A percentile compares a stretch with the other conserved stretches of the same genome.
Conservation (phyloP, 2,888 invertebrate genomes). For the Blastobasis adustella region DNA sequence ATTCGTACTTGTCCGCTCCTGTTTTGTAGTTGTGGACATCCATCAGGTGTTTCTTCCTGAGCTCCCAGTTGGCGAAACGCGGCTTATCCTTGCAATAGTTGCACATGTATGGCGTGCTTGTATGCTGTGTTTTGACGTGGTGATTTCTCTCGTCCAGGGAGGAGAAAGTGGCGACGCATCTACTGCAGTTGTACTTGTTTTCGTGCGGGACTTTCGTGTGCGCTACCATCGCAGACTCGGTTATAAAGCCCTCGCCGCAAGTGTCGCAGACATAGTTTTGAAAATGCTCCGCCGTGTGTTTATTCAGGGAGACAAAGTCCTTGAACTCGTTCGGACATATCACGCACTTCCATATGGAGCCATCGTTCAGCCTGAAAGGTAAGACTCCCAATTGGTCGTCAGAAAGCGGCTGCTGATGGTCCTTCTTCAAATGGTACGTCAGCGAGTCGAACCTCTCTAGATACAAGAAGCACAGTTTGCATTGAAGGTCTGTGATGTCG, state of each 20-base stretch:
- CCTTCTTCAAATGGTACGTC: conserved; percentile 53
- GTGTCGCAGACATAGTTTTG: conserved; percentile 67
- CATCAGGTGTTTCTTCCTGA: conserved; percentile 57
- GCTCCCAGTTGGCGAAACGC: conserved; percentile 61
- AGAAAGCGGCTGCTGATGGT: conserved; percentile 55
- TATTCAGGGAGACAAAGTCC: conserved; percentile 58
- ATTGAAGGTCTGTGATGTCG: conserved; percentile 61
- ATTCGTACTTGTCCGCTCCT: conserved; percentile 59
- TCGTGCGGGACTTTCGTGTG: conserved; percentile 64
- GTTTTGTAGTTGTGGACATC: conserved; percentile 60
- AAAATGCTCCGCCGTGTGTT: conserved; percentile 60
- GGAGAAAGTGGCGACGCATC: conserved; percentile 60
- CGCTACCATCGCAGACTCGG: conserved; percentile 60
- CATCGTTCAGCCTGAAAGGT: conserved; percentile 56
- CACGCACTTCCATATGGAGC: conserved; percentile 59
- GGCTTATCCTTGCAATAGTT: conserved; percentile 61
- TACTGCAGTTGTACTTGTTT: conserved; percentile 58
- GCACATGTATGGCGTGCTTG: conserved; percentile 58
- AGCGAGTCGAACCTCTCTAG: conserved; percentile 47
- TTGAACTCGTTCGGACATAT: conserved; percentile 61
- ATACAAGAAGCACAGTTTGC: conserved; percentile 55
- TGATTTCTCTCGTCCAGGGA: conserved; percentile 53
- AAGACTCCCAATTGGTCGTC: conserved; percentile 57
- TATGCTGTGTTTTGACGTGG: conserved; percentile 62
- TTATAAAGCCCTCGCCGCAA: conserved; percentile 65